A percentile compares a stretch with the other conserved stretches of the same genome.
Conservation (phyloP, 2,797 vertebrate genomes). For the Ctenopoma kingsleyae region DNA sequence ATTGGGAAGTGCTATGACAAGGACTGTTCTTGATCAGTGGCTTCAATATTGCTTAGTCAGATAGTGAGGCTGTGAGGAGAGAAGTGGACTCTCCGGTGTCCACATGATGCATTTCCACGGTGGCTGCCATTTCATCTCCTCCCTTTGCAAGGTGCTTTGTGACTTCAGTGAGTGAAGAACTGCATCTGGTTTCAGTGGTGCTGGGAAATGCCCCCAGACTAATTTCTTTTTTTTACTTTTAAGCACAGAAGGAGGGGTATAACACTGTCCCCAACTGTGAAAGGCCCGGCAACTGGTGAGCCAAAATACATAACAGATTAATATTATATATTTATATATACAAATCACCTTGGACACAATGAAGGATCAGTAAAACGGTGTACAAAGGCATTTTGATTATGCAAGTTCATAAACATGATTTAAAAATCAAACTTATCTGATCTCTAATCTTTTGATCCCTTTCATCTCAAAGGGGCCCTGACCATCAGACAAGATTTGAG, state of each 20-base stretch:
- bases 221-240: constrained; percentile 49
- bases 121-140: constrained; percentile 66
- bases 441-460: constrained; percentile 68
- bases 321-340: constrained; percentile 84
- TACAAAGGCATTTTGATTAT: constrained; percentile 84
- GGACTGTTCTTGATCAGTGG: constrained; percentile 86
- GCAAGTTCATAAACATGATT: constrained; percentile 81
- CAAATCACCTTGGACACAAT: constrained; percentile 83
- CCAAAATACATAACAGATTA: constrained; percentile 83
- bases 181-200: constrained; percentile 83
- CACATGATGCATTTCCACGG: constrained; percentile 76
- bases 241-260: constrained; percentile 66
- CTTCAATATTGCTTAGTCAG: constrained; percentile 87
- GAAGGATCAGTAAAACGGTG: constrained; percentile 81
- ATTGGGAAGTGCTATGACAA: constrained; percentile 87
- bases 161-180: constrained; percentile 84
- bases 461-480: constrained; percentile 68
- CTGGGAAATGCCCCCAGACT: constrained; percentile 66
- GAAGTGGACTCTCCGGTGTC: constrained; percentile 68
- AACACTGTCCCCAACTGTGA: constrained; percentile 71
- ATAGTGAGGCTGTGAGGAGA: constrained; percentile 82
- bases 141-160: constrained; percentile 83
- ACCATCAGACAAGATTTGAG: constrained; percentile 76
- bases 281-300: constrained; percentile 75
- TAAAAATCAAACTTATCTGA: constrained; percentile 77